Base-by-base conservation (phyloP, 1,140 invertebrate genomes). In the Pachypsylla venusta region DNA sequence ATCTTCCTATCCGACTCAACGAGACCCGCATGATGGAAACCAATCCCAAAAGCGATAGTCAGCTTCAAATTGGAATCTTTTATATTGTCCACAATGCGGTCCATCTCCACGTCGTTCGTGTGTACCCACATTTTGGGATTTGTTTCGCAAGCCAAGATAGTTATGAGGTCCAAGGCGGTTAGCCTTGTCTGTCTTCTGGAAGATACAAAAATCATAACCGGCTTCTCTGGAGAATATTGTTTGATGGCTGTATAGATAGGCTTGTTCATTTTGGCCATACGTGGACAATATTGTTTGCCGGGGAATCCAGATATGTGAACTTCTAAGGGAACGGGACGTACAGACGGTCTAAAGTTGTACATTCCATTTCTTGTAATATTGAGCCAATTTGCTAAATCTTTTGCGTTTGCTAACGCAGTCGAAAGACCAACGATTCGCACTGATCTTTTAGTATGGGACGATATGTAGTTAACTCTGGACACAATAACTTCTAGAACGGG, bases 231-330 rank as follows among this genome's bases (percentile, higher is more conserved):
- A 0, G 94, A 95, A 72, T 98, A 89, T 57, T 89, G 85, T 56
- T 85, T 80, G 61, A 99, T 97, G 1, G 92, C 91, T 75, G 94
- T 87, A 74, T 91, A 99, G 2, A 90, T 87, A n/a, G 97, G 95
- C 68, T 94, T 90, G 73, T 99, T 99, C 97, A 99, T 99, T 0
- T 93, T 91, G 30, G 94, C 89, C 97, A 99, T 99, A 60, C 97
- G 79, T 0, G 97, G 96, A 70, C 97, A 99, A 74, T 99, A 99
- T 71, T 99, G 93, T 66, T 97, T 93, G 0, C 93, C 94, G 1
- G 91, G 84, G 71, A 92, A 97, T 0, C 93, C 93, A 59, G 81
- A 77, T 59, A 96, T 90, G 67, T 97, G 93, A 26, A 98, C 93
- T 74, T 97, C 90, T 25, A 99, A 74, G 2, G 95, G 96, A 2